Conservation (phyloP, 1,140 invertebrate species). For the Drosophila orosa region DNA sequence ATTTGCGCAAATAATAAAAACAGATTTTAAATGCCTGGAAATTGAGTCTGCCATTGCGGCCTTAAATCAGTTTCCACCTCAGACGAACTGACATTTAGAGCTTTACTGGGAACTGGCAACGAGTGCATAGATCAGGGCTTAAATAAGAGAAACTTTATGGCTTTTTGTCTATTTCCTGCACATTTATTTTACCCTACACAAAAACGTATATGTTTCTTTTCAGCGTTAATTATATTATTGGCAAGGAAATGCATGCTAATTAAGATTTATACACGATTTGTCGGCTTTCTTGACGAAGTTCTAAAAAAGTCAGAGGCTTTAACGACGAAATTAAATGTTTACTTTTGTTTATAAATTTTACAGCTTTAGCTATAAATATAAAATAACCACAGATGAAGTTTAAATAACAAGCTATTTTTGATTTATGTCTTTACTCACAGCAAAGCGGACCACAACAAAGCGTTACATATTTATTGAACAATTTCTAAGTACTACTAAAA, state of each 20-base stretch:
- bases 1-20: conserved; percentile 62
- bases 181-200: conserved; percentile 20
- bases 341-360: not conserved
- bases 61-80: conserved; percentile 51
- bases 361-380: not conserved
- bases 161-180: conserved; percentile 18
- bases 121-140: conserved; percentile 12
- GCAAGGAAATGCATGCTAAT: not conserved
- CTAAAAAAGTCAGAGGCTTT: not conserved
- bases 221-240: conserved; percentile 22
- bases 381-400: not conserved
- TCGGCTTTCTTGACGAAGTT: not conserved
- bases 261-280: not conserved
- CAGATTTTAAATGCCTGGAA: conserved; percentile 57
- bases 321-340: not conserved
- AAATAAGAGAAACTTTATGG: conserved; percentile 45
- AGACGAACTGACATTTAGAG: conserved; percentile 52
- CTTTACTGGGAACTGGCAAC: conserved; percentile 26
- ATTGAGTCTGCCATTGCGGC: conserved; percentile 48
- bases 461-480: not conserved
- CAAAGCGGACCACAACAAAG: not conserved
- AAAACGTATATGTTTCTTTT: conserved; percentile 16
- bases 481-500: not conserved
- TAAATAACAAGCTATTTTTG: not conserved
- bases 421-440: not conserved